Evolutionary conservation across 1,140 invertebrate genomes (phyloP), one percentile per base, ranked within the genome.

Genomic region (Monochamus saltuarius): DNA sequence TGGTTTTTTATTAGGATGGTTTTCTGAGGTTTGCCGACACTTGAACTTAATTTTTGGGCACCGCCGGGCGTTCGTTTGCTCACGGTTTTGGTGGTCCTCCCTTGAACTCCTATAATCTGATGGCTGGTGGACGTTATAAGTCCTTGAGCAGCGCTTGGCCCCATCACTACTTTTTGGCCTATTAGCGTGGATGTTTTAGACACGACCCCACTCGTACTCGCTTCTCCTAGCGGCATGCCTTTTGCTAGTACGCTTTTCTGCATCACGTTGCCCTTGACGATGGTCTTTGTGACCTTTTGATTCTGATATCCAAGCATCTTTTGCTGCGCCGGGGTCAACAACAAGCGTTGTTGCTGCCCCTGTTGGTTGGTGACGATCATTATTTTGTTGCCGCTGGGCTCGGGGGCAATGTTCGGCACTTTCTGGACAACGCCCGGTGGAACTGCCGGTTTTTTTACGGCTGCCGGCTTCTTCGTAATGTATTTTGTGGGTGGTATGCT

Each of bases 301-400:
- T 11, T 76, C 66, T 81, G 80, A 13, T 80, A 78, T 40, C 80
- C 78, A n/a, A 83, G 59, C 56, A 81, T 74, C 70, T 81, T 82
- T 61, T 84, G 81, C 62, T 84, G 82, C 65, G 81, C 80, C 2
- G 83, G 79, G 35, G 81, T 83, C 11, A 85, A 67, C 2, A 83
- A 73, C 53, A 83, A 78, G 62, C 80, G 75, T 22, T 81, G 81
- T 58, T 83, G 81, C 19, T 79, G 75, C 37, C 82, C 81, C 62
- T 83, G 82, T 37, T 81, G 76, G 63, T 84, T 82, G 0, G 83
- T 84, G 22, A 85, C 77, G 36, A 84, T 83, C 81, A 85, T 83
- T 8, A 84, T 80, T 42, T 83, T 83, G 61, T 75, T 77, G 8
- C 77, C 72, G 11, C 56, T 64, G 10, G 70, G 61, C 53, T 67